Evolutionary conservation across 1,140 invertebrate genomes (phyloP).

Genomic region (Cyclargus thomasi): DNA sequence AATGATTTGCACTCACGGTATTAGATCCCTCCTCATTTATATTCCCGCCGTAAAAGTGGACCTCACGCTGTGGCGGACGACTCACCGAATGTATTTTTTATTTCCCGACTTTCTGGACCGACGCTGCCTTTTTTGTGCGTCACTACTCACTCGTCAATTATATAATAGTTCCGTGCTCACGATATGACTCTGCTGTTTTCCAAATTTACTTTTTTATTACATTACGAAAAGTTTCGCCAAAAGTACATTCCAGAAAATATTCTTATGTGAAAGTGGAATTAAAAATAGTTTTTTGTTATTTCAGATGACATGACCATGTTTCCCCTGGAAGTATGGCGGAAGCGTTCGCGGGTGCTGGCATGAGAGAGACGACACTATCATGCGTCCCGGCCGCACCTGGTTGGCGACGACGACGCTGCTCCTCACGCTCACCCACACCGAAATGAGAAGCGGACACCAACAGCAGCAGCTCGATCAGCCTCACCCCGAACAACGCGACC

Average conservation of each 20-base stretch:
- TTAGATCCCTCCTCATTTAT: slow-evolving; percentile 4
- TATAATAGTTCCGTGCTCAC: background rate
- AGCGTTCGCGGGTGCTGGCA: slow-evolving; percentile 42
- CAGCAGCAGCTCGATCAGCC: slow-evolving; percentile 28
- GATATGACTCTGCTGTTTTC: too few species aligned
- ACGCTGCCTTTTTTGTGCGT: background rate
- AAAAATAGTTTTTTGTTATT: slow-evolving; percentile 44
- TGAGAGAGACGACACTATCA: slow-evolving; percentile 49
- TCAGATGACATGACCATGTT: slow-evolving; percentile 46
- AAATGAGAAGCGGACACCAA: slow-evolving; percentile 41
- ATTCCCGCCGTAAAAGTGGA: background rate
- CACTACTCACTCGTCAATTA: background rate
- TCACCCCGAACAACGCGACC: slow-evolving; percentile 23
- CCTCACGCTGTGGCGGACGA: background rate
- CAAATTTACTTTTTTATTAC: background rate
- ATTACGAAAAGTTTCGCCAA: background rate
- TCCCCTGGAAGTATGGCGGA: slow-evolving; percentile 35
- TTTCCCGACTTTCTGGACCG: background rate
- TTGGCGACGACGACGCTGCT: slow-evolving; percentile 46
- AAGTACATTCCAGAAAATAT: too few species aligned
- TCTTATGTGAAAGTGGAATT: too few species aligned
- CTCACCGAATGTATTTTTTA: background rate
- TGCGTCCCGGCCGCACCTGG: slow-evolving; percentile 51
- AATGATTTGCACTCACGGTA: background rate
- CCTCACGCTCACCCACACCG: slow-evolving; percentile 36